Base-by-base conservation (phyloP, 2,797 vertebrate genomes). In the Chiloscyllium punctatum region DNA sequence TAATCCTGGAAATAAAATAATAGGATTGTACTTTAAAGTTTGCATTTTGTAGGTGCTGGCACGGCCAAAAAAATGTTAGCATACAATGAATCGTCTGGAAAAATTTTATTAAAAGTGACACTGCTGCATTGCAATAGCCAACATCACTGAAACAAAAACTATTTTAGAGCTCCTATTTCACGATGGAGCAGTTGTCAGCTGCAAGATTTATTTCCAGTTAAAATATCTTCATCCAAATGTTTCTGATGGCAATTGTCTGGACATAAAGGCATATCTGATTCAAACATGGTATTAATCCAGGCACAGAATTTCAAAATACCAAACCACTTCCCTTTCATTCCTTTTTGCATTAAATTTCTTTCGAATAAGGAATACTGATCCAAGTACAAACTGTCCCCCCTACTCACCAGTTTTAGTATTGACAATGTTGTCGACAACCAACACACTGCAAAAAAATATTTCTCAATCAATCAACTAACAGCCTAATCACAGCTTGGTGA, bases 101-200 rank as follows among this genome's bases (percentile, higher is more conserved):
- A 94, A 94, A 69, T 25, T n/a, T 94, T 69, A 94, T 94, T 94
- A 69, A 53, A 94, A 94, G 90, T 42, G 90, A 66, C 90, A 94
- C 16, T 18, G 25, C 33, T 69, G 91, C 62, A 42, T 71, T 94
- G n/a, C 91, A 69, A 94, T 94, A 27, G 91, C 66, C 62, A 94
- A 94, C 66, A 94, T 69, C 23, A 27, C n/a, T 94, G 37, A 48
- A 94, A 94, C 37, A 94, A 94, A 48, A 68, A 94, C 68, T 94
- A 18, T 48, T 94, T 69, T n/a, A 42, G 66, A 94, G 91, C 66
- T 94, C 91, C 37, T n/a, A 27, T 94, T 94, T 94, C 91, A 94
- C 11, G 66, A 27, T 71, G 66, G 68, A 69, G 91, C 91, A 48
- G 37, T 71, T 94, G 62, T 91, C 91, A 94, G 66, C 62, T 94